Conservation (phyloP, 2,113 vertebrate species). For the Zosterops lateralis region DNA sequence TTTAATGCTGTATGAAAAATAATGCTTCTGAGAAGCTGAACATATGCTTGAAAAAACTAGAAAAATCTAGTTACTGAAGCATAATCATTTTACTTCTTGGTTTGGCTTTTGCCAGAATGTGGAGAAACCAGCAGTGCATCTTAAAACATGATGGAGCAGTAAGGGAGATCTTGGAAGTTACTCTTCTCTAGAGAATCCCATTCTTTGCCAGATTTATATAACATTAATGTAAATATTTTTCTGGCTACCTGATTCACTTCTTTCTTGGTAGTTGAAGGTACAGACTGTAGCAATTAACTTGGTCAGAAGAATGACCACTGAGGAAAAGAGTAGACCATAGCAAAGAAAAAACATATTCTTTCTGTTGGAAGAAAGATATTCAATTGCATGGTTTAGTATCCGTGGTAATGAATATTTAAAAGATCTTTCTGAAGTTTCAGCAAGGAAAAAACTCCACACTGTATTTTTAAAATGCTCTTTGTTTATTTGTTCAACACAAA, state of each 20-base stretch:
- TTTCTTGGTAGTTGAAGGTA: not conserved
- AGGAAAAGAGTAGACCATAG: not conserved
- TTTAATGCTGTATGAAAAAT: slow-evolving; percentile 10
- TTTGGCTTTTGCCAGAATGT: not conserved
- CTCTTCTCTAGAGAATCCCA: not conserved
- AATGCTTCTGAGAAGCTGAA: not conserved
- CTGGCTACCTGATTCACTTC: not conserved
- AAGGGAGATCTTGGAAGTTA: not conserved
- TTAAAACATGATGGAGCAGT: not conserved
- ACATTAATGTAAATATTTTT: not conserved
- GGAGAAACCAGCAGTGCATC: not conserved
- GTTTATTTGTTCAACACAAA: slow-evolving; percentile 1
- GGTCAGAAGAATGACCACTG: not conserved
- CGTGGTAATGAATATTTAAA: not conserved
- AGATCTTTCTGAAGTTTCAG: not conserved
- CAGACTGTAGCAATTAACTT: not conserved
- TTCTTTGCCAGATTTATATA: not conserved
- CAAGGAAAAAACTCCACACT: not conserved
- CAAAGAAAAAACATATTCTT: not conserved
- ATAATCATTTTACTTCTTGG: not conserved
- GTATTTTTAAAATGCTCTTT: not conserved
- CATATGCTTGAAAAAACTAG: not conserved
- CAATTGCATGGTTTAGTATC: not conserved
- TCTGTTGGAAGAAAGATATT: not conserved
- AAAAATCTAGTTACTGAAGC: not conserved